Evolutionary conservation across 2,113 vertebrate genomes (phyloP).

Genomic region (Merops nubicus): DNA sequence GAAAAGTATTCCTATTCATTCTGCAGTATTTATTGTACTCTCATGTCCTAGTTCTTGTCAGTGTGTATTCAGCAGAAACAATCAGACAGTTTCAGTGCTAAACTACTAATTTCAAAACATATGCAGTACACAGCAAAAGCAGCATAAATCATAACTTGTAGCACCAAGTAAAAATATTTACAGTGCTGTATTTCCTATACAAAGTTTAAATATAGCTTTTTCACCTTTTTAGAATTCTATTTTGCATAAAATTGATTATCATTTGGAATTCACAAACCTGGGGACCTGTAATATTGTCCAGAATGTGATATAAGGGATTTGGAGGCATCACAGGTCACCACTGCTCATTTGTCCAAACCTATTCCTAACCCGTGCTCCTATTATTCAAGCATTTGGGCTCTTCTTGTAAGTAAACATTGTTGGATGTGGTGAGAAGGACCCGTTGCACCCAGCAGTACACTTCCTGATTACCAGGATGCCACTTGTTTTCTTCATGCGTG

Average conservation of each 20-base stretch:
- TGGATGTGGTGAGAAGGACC: neutral
- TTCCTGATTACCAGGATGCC: neutral
- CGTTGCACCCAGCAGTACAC: neutral
- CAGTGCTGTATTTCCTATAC: neutral
- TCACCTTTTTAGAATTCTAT: neutral
- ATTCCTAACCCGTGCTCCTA: neutral
- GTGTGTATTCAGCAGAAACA: neutral
- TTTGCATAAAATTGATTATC: neutral
- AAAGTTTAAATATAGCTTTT: neutral
- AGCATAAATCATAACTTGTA: neutral
- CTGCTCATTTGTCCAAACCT: neutral
- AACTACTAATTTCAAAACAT: neutral
- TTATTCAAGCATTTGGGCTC: neutral
- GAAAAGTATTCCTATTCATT: conserved; percentile 5
- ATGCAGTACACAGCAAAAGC: neutral
- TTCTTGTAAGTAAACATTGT: neutral
- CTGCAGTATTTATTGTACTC: conserved; percentile 5
- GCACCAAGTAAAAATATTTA: conserved; percentile 54
- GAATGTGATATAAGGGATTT: neutral
- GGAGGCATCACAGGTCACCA: neutral
- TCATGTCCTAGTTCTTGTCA: conserved; percentile 16
- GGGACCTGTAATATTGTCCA: neutral
- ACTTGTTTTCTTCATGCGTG: neutral
- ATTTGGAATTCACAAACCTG: neutral
- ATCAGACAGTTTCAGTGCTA: neutral